Evolutionary conservation across 2,113 vertebrate species (phyloP), one percentile per base, ranked within the genome.

Genomic region (Gymnogyps californianus): DNA sequence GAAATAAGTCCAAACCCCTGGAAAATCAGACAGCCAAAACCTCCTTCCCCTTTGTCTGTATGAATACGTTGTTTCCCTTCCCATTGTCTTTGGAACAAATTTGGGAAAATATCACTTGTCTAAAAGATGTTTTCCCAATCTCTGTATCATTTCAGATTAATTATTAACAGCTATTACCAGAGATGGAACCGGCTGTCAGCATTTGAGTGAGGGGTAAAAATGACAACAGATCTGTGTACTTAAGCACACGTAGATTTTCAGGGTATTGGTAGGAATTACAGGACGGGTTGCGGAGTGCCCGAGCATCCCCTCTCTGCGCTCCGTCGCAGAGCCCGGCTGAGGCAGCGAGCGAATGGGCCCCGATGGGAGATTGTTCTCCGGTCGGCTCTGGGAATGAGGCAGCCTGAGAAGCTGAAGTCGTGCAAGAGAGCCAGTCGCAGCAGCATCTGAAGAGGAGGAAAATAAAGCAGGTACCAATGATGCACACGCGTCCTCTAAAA

Each of bases 11-110:
- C 64, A 94, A 94, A 87, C 4, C 49, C n/a, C 55, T 72, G 61
- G 58, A 93, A 97, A 95, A 95, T 76, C 66, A 72, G 84, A 49
- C 52, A 91, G 78, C 24, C 62, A 85, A 95, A 76, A 52, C 17
- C 47, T 81, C 67, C 66, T 46, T 88, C 58, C 79, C 64, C 78
- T 94, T 96, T 94, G 70, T 96, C 52, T 89, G 20, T 55, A 49
- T 2, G 17, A 94, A 85, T 18, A 87, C 54, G 69, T 32, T 67
- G 28, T 52, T 93, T 87, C 58, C n/a, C 16, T 85, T 79, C 47
- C 80, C n/a, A 29, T 82, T 89, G 47, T 47, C 61, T 87, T 69
- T 34, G 31, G 42, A 85, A 91, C 6, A 80, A 93, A 94, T 76
- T 80, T 65, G 44, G 74, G 61, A 69, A 94, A 87, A 67, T 40